Base-by-base conservation (phyloP, 92 coral and sea anemone species). In the Epizoanthus ramosus region DNA sequence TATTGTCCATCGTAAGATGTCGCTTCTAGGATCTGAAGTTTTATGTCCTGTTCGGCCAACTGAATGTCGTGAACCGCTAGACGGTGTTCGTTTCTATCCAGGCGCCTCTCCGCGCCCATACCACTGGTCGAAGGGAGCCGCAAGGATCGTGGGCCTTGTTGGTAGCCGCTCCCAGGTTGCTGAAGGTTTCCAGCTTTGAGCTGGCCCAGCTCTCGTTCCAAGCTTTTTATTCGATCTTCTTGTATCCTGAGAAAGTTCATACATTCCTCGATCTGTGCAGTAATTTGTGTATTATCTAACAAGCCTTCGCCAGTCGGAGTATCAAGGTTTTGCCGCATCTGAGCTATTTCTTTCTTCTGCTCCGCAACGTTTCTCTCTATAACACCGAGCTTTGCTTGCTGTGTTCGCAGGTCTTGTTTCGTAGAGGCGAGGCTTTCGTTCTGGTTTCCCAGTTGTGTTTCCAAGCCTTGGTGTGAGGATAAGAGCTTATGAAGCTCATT, bases 1-100 rank as follows among this genome's bases (percentile, higher is more conserved):
- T 75, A 95, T 6, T 72, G 59, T 13, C 97, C 97, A 73, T 91
- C 91, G 39, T 95, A 90, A 1, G 90, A 87, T 10, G 90, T 91
- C 15, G 85, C 74, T 31, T 91, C 88, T 35, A 91, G 65, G 79
- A 85, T 83, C 24, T 68, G 75, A 25, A 88, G 83, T 88, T 86
- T 84, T 4, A 85, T 19, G 74, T 91, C 92, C 3, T 88, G 90
- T 17, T 91, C 92, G 0, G 92, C 86, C 70, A 91, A 66, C 22
- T 86, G 90, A 72, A 91, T 87, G 8, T 91, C 94, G 24, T 75
- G 87, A n/a, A 92, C 65, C 1, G 91, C 89, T 15, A 80, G 68
- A 24, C 85, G 90, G 80, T 92, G 93, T 81, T 92, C 93, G 15
- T 65, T 88, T 21, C 87, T 68, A 24, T 75, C 88, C 56, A 90